Conservation (phyloP, 2,888 invertebrate species). For the Ochropleura leucogaster region DNA sequence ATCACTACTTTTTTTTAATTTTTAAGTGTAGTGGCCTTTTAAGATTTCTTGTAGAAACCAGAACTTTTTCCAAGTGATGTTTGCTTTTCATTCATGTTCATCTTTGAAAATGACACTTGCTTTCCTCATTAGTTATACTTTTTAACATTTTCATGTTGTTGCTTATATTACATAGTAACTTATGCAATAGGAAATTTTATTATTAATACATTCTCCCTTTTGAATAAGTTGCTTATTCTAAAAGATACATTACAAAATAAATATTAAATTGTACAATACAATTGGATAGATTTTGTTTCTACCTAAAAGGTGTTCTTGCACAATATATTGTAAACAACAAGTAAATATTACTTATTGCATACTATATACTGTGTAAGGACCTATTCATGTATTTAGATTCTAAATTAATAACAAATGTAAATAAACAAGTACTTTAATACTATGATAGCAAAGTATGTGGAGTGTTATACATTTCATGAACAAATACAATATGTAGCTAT, state of each 20-base stretch:
- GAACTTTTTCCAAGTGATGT: no score
- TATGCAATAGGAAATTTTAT: background rate
- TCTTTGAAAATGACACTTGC: no score
- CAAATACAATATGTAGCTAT: background rate
- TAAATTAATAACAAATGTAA: background rate
- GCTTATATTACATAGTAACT: background rate
- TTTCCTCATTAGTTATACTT: no score
- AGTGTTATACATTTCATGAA: background rate
- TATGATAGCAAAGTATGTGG: background rate
- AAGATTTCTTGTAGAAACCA: no score
- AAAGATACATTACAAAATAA: background rate
- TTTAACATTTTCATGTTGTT: no score
- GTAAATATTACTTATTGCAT: background rate
- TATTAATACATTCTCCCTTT: background rate
- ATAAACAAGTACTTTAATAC: background rate
- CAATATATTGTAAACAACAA: background rate
- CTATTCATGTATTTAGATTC: background rate
- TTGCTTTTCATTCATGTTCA: no score
- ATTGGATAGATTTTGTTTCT: constrained; percentile 8
- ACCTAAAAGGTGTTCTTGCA: background rate
- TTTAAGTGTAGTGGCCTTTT: no score
- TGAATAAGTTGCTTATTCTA: background rate
- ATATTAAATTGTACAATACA: constrained; percentile 2
- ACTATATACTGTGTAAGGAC: background rate
- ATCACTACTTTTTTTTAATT: no score